These are phyloP conservation scores for Microctenopoma stevenorrisi DNA, from an alignment of 2,797 vertebrate species.

Conservation along the genomic window DNA sequence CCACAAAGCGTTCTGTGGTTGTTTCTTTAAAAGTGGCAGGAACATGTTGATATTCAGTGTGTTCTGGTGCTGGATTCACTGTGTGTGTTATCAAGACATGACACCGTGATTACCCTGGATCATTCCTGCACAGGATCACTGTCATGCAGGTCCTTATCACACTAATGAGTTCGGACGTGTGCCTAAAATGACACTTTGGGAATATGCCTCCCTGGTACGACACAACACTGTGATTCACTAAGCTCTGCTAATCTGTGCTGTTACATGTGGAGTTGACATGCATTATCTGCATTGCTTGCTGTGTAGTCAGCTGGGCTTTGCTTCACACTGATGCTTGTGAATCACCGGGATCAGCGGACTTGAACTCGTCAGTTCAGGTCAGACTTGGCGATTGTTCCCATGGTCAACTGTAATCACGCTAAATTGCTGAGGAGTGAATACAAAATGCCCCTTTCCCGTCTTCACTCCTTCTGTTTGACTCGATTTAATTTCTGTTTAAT, in stretches of 20 bases:
- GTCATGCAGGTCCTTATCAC: slow-evolving; percentile 29
- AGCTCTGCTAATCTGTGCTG: slow-evolving; percentile 13
- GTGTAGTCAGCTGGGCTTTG: slow-evolving; percentile 30
- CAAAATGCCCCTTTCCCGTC: slow-evolving; percentile 19
- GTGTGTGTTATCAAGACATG: slow-evolving; percentile 4
- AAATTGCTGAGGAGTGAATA: slow-evolving; percentile 1
- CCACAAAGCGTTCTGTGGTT: background rate
- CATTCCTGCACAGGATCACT: slow-evolving; percentile 12
- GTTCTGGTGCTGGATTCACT: slow-evolving; percentile 4
- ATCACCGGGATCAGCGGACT: slow-evolving; percentile 37
- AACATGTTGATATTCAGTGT: slow-evolving; percentile 13
- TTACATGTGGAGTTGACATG: slow-evolving; percentile 31
- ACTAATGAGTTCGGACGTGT: slow-evolving; percentile 9
- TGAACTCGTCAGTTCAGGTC: slow-evolving; percentile 16
- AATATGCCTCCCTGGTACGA: slow-evolving; percentile 23
- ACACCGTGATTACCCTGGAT: background rate
- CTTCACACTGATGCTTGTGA: slow-evolving; percentile 44
- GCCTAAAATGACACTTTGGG: background rate
- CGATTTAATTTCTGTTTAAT: slow-evolving; percentile 12
- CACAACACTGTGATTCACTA: slow-evolving; percentile 9
- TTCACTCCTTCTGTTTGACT: slow-evolving; percentile 6
- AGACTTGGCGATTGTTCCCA: slow-evolving; percentile 17
- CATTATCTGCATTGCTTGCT: slow-evolving; percentile 44
- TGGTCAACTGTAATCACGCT: too few species aligned
- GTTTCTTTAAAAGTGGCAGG: slow-evolving; percentile 6